Percentiles rank a stretch among this genome's conserved stretches.
These are phyloP conservation scores for Dinothrombium tinctorium DNA, from an alignment of 1,140 invertebrate species.

Conservation along the genomic window DNA sequence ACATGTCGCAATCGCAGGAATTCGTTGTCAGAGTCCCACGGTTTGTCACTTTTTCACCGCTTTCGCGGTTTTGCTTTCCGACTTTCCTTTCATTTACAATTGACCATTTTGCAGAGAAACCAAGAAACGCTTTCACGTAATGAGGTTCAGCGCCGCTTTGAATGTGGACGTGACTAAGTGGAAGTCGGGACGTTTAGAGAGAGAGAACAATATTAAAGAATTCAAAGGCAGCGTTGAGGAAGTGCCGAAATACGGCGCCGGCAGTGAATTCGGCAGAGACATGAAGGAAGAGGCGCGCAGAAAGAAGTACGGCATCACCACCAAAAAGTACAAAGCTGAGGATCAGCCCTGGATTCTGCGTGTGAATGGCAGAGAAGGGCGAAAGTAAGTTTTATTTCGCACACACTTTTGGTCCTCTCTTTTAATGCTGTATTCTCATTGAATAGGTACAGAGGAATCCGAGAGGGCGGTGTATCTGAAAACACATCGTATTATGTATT, in stretches of 20 bases:
- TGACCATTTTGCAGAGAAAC: slow-evolving; percentile 16
- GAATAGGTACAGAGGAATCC: slow-evolving; percentile 47
- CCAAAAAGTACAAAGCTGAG: slow-evolving; percentile 58
- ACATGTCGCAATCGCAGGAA: too few species aligned
- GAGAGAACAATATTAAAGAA: slow-evolving; percentile 80
- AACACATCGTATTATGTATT: slow-evolving; percentile 93
- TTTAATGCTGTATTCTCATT: slow-evolving; percentile 2
- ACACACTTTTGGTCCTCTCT: not conserved
- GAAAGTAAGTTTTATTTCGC: slow-evolving; percentile 35
- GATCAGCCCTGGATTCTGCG: slow-evolving; percentile 90
- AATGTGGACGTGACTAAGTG: slow-evolving; percentile 79
- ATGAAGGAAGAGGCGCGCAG: slow-evolving; percentile 72
- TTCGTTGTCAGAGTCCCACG: too few species aligned
- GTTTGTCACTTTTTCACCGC: too few species aligned
- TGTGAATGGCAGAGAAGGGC: slow-evolving; percentile 64
- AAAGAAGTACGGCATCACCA: slow-evolving; percentile 68
- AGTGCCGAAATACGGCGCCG: slow-evolving; percentile 52
- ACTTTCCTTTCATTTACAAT: too few species aligned
- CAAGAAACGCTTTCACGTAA: slow-evolving; percentile 70
- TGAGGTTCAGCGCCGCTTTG: slow-evolving; percentile 65
- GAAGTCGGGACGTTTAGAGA: slow-evolving; percentile 58
- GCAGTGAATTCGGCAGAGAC: slow-evolving; percentile 44
- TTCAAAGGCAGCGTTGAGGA: slow-evolving; percentile 52
- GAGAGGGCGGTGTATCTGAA: slow-evolving; percentile 77
- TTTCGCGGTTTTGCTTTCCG: too few species aligned